These are phyloP conservation scores for Tetraneura akinire DNA, from an alignment of 1,140 invertebrate species.

Conservation along the genomic window DNA sequence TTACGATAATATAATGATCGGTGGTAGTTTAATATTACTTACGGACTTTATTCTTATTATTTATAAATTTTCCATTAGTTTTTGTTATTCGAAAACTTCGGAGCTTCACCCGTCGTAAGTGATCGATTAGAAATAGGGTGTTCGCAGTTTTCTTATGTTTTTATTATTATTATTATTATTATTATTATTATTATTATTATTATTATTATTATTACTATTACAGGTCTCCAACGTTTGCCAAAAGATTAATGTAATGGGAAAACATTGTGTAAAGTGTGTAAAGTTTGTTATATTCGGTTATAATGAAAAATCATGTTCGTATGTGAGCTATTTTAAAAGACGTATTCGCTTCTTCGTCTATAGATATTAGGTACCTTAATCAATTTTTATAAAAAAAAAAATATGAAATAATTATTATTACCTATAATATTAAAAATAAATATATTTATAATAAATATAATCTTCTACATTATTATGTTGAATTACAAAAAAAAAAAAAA, in stretches of 20 bases:
- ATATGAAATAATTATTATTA: no score
- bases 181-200: slow-evolving; percentile 14
- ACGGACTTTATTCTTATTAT: neutral
- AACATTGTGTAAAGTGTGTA: neutral
- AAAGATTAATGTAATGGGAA: slow-evolving; percentile 25
- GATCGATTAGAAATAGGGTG: neutral
- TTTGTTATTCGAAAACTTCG: slow-evolving; percentile 30
- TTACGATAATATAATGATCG: no score
- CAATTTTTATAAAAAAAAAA: no score
- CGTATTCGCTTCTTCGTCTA: neutral
- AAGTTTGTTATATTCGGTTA: slow-evolving; percentile 8
- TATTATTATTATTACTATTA: slow-evolving; percentile 6
- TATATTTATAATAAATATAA: no score
- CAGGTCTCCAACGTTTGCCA: neutral
- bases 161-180: slow-evolving; percentile 8
- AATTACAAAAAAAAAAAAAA: no score
- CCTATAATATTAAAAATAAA: no score
- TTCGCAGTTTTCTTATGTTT: neutral
- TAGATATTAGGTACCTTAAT: no score
- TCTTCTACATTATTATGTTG: no score
- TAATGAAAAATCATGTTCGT: slow-evolving; percentile 11
- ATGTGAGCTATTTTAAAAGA: neutral
- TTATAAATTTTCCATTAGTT: neutral
- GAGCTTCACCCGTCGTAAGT: neutral
- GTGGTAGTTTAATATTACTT: neutral